These are phyloP conservation scores for Eupithecia subumbrata DNA, from an alignment of 2,888 invertebrate species.

Conservation along the genomic window DNA sequence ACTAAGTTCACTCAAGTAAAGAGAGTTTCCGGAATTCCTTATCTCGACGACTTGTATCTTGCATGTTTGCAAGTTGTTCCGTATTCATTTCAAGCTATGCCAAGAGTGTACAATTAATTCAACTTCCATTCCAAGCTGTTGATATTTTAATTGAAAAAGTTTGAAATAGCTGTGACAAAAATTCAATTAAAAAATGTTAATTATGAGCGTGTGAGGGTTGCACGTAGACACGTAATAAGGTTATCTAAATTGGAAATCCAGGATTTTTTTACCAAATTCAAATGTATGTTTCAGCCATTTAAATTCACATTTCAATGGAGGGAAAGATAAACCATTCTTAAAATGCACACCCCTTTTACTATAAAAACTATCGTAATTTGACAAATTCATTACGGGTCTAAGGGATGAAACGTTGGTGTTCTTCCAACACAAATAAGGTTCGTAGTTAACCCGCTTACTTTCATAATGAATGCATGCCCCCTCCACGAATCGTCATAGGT, in stretches of 20 bases:
- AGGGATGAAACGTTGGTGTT: too few species aligned
- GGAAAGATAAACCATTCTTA: too few species aligned
- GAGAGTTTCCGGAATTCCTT: conserved; percentile 5
- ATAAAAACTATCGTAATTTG: too few species aligned
- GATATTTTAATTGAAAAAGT: conserved; percentile 42
- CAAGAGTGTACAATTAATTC: conserved; percentile 38
- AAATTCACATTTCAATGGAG: background rate
- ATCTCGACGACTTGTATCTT: conserved; percentile 25
- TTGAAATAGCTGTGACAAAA: conserved; percentile 22
- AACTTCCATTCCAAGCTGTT: conserved; percentile 36
- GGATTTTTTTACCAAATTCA: background rate
- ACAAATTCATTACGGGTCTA: too few species aligned
- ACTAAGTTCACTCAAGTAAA: conserved; percentile 7
- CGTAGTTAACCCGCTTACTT: too few species aligned
- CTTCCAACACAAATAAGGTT: too few species aligned
- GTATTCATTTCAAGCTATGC: conserved; percentile 31
- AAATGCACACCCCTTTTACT: too few species aligned
- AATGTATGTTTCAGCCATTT: background rate
- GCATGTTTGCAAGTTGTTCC: conserved; percentile 34
- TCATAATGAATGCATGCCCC: too few species aligned
- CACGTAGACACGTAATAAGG: background rate
- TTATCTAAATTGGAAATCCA: conserved; percentile 27
- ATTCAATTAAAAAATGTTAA: conserved; percentile 28
- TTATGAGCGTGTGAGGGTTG: conserved; percentile 14
- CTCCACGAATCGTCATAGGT: too few species aligned